A percentile compares a stretch with the other conserved stretches of the same genome.
Conservation (phyloP, 2,113 vertebrate species). For the Passer domesticus region DNA sequence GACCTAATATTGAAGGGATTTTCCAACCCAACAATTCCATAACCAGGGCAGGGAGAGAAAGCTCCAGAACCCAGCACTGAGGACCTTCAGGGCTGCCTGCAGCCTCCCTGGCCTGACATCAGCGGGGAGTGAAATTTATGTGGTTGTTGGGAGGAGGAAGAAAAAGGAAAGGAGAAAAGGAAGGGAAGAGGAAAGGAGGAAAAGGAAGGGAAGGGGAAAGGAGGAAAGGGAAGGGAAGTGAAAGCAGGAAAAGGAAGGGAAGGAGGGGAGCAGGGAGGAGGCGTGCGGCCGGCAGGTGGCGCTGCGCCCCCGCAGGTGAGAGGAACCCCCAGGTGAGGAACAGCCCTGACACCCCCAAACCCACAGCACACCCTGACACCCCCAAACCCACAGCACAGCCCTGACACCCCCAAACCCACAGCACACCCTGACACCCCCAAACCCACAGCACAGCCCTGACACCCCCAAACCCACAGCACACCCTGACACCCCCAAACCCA, state of each 20-base stretch:
- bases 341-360: too few relatives aligned
- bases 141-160: fast-evolving
- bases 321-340: too few relatives aligned
- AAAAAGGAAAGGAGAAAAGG: too few relatives aligned
- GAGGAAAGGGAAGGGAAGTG: too few relatives aligned
- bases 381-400: not conserved
- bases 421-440: not conserved
- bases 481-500: too few relatives aligned
- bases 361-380: not conserved
- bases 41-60: not conserved
- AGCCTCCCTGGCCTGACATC: not conserved
- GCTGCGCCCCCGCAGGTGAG: not conserved
- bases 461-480: not conserved
- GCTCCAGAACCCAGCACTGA: not conserved
- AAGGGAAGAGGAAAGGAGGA: too few relatives aligned
- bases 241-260: too few relatives aligned
- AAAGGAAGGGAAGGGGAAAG: too few relatives aligned
- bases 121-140: fast-evolving
- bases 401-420: not conserved
- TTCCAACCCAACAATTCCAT: not conserved
- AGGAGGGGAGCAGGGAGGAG: not conserved
- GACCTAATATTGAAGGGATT: not conserved
- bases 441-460: too few relatives aligned
- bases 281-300: not conserved
- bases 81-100: not conserved